Evolutionary conservation across 2,888 invertebrate genomes (phyloP).

Genomic region (Drosophila suboccidentalis): DNA sequence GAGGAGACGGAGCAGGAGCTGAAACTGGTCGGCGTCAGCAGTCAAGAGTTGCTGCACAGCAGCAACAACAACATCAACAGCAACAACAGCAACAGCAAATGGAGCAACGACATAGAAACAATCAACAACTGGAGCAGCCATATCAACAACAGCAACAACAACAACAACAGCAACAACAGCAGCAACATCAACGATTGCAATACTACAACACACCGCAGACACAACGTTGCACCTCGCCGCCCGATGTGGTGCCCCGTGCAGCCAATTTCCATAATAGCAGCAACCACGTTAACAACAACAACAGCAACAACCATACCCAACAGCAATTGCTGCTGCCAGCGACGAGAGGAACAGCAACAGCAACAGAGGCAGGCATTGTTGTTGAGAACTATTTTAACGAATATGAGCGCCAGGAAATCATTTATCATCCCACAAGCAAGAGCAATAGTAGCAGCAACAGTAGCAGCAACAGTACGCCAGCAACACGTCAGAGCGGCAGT

Average conservation of each 20-base stretch:
- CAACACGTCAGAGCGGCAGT: slow-evolving; percentile 44
- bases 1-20: slow-evolving; percentile 19
- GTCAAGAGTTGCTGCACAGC: slow-evolving; percentile 41
- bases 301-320: slow-evolving; percentile 36
- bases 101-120: slow-evolving; percentile 69
- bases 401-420: slow-evolving; percentile 85
- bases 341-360: slow-evolving; percentile 39
- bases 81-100: slow-evolving; percentile 59
- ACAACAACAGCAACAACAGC: slow-evolving; percentile 47
- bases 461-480: slow-evolving; percentile 45
- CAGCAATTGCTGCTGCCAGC: slow-evolving; percentile 48
- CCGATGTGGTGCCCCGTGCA: slow-evolving; percentile 84
- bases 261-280: slow-evolving; percentile 76
- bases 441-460: slow-evolving; percentile 35
- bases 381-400: slow-evolving; percentile 85
- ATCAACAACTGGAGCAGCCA: slow-evolving; percentile 71
- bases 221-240: slow-evolving; percentile 83
- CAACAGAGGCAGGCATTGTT: slow-evolving; percentile 72
- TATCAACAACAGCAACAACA: slow-evolving; percentile 64
- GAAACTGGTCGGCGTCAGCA: slow-evolving; percentile 67
- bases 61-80: slow-evolving; percentile 52
- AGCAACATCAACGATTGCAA: slow-evolving; percentile 62
- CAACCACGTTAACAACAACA: slow-evolving; percentile 25
- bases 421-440: slow-evolving; percentile 73
- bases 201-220: slow-evolving; percentile 61